Base-by-base conservation (phyloP, 2,113 vertebrate genomes). In the Alaudala cheleensis region DNA sequence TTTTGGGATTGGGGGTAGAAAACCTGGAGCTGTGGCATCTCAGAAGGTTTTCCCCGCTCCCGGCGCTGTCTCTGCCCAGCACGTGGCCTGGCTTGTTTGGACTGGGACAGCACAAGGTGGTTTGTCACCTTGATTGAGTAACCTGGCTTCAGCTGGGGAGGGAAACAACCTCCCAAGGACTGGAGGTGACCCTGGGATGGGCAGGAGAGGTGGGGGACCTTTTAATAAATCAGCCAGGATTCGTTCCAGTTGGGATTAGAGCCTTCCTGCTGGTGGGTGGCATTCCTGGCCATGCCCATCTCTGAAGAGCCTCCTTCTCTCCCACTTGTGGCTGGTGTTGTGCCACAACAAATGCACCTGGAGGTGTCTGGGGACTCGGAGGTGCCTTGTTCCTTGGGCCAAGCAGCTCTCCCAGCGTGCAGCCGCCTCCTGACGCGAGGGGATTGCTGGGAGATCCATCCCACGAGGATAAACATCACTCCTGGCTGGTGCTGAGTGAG, bases 21-120 rank as follows among this genome's bases (percentile, higher is more conserved):
- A 53, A 31, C 11, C 12, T 31, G 83, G 20, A 37, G 69, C 21
- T 94, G 54, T 8, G 16, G 29, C 16, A 5, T 11, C 70, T 2
- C 6, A 8, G 8, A 12, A 53, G 45, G 5, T 22, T 11, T 81
- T 61, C 12, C 18, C 21, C 0, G 15, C 20, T 28, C 26, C 25
- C 0, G 1, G 26, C 2, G 19, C 80, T 1, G 4, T 65, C 62
- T 70, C 42, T 80, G 72, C 71, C 58, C 1, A 0, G 80, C 82
- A 50, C 22, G 31, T 81, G 79, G 78, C 42, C 20, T 40, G 85
- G 23, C 10, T 21, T 91, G 84, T 90, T 93, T 88, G 92, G 65
- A 42, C 24, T 44, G 86, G 80, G 76, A 31, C 64, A 79, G 29
- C 42, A 25, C 11, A 8, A n/a, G 47, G 5, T 49, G 74, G 61